Percentiles rank a stretch among this genome's conserved stretches.
Conservation (phyloP, 2,113 vertebrate genomes). For the Progne subis region DNA sequence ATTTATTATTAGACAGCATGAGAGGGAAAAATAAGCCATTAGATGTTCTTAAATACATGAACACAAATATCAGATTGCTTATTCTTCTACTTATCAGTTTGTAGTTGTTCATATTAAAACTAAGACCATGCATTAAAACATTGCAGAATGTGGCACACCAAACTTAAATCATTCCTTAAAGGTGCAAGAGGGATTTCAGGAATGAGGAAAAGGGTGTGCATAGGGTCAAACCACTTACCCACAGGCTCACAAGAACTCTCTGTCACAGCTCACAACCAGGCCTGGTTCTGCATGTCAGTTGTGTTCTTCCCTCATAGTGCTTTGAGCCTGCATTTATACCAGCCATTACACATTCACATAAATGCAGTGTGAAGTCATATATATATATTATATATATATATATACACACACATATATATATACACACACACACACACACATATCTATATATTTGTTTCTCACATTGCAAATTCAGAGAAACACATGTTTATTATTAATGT, state of each 20-base stretch:
- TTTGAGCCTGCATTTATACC: not conserved
- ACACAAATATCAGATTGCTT: not conserved
- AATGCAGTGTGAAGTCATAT: not conserved
- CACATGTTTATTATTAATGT: constrained; percentile 33
- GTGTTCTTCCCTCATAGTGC: not conserved
- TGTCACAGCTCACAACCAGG: not conserved
- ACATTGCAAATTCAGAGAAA: constrained; percentile 27
- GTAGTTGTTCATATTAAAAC: not conserved
- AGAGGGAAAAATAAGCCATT: not conserved
- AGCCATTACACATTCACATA: not conserved
- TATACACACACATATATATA: no score
- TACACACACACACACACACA: no score
- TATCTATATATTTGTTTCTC: not conserved
- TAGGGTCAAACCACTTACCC: not conserved
- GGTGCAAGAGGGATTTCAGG: not conserved
- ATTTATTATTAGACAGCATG: not conserved
- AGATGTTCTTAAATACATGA: not conserved
- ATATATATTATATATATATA: not conserved
- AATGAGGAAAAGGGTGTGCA: not conserved
- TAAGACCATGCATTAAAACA: not conserved
- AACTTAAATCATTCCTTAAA: not conserved
- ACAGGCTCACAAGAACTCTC: not conserved
- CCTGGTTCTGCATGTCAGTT: not conserved
- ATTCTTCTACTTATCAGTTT: not conserved
- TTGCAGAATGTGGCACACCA: not conserved